Base-by-base conservation (phyloP, 1,140 invertebrate genomes). In the Melipona quadrifasciata region DNA sequence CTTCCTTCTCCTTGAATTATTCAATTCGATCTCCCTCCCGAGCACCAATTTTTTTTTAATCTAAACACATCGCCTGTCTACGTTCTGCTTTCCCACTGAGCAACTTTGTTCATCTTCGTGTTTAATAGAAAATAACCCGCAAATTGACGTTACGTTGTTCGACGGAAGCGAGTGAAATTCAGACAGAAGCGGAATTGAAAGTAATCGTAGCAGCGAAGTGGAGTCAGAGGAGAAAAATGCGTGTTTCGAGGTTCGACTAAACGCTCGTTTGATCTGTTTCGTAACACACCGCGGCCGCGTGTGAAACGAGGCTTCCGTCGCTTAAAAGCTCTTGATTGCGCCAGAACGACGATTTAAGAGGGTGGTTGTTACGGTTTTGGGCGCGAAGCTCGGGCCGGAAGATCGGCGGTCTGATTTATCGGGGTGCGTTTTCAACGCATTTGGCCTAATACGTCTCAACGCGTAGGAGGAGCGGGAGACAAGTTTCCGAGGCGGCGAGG, bases 341-440 rank as follows among this genome's bases (percentile, higher is more conserved):
- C 84, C 75, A 65, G 17, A 21, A 51, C 78, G 8, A 55, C 76
- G 65, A 83, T 83, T 87, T 83, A 67, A 76, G 77, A 58, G 72
- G 71, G n/a, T 64, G 51, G 80, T 84, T 83, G 80, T 84, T 83
- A 68, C 10, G 10, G 1, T 39, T 31, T 53, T 27, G 47, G 39
- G 47, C 17, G 27, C 34, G 27, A 53, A 21, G 67, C n/a, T n/a
- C 21, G 19, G 39, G 65, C 86, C 70, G 58, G 83, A 78, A 83
- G 75, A 82, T 84, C 82, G 67, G 34, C n/a, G 47, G 14, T 65
- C 73, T 92, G 91, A 92, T 92, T 91, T 91, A 92, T 86, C 81
- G 78, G 85, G 77, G 70, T 71, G 82, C 76, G 86, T 91, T 91
- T 79, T 89, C 85, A 83, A 92, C 91, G 89, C 91, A 89, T 92